Evolutionary conservation across 2,113 vertebrate genomes (phyloP).

Genomic region (Ornithorhynchus anatinus): DNA sequence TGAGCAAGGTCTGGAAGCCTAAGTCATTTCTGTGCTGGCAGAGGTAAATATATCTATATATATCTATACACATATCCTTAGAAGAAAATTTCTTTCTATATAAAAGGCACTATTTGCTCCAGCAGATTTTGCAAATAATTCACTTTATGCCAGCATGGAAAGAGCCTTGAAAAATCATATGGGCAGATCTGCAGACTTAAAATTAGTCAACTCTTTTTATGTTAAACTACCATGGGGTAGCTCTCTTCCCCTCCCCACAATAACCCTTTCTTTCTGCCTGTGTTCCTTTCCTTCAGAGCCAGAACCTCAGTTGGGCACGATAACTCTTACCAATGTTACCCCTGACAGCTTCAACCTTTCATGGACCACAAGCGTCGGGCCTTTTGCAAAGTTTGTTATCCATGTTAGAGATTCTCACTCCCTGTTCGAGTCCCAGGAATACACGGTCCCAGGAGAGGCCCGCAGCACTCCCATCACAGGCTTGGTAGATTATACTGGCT

Average conservation of each 20-base stretch:
- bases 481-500: constrained; percentile 62
- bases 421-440: constrained; percentile 39
- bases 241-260: neutral
- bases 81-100: neutral
- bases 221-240: neutral
- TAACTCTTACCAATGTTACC: constrained; percentile 72
- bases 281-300: constrained; percentile 67
- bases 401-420: constrained; percentile 40
- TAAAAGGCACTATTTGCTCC: neutral
- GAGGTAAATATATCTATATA: too few relatives aligned
- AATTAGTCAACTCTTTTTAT: neutral
- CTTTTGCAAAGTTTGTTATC: constrained; percentile 66
- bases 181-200: neutral
- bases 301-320: constrained; percentile 65
- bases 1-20: too few relatives aligned
- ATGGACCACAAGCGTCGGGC: constrained; percentile 58
- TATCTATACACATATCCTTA: too few relatives aligned
- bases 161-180: neutral
- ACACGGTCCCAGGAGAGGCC: constrained; percentile 56
- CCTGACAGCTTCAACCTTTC: constrained; percentile 71
- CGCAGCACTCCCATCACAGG: constrained; percentile 58
- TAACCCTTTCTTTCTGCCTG: constrained; percentile 23
- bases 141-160: neutral
- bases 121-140: neutral
- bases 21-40: too few relatives aligned